Conservation (phyloP, 1,140 invertebrate genomes). For the Lasioglossum albipes region DNA sequence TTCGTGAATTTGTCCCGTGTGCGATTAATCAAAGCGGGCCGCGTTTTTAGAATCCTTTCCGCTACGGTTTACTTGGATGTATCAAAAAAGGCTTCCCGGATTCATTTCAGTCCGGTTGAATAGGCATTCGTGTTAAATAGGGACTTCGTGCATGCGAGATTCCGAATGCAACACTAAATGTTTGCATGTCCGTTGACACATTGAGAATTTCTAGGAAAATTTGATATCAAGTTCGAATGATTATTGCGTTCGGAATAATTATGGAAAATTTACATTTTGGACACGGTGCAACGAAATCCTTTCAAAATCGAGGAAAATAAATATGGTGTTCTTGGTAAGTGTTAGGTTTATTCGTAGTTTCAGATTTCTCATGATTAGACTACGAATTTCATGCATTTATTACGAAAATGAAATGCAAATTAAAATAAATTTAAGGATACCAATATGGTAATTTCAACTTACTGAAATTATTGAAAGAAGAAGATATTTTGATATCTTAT, state of each 20-base stretch:
- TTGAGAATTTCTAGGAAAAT: neutral
- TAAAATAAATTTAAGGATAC: too few relatives aligned
- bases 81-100: constrained; percentile 47
- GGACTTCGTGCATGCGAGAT: neutral
- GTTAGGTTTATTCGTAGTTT: too few relatives aligned
- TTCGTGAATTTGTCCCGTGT: constrained; percentile 42
- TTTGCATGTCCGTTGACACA: neutral
- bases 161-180: neutral
- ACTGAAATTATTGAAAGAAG: too few relatives aligned
- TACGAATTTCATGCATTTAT: too few relatives aligned
- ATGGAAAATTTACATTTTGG: too few relatives aligned
- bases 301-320: too few relatives aligned
- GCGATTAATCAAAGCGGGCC: constrained; percentile 65
- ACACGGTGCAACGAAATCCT: too few relatives aligned
- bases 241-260: neutral
- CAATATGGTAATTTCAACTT: too few relatives aligned
- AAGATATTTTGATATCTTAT: too few relatives aligned
- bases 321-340: too few relatives aligned
- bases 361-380: too few relatives aligned
- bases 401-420: too few relatives aligned
- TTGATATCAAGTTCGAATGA: neutral
- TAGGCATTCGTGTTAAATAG: constrained; percentile 41
- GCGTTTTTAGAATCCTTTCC: constrained; percentile 42
- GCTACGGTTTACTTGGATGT: constrained; percentile 38
- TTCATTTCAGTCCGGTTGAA: constrained; percentile 36